phyloP scores from a whole-genome alignment of 1,140 invertebrate genomes.

The Diprion similis region DNA sequence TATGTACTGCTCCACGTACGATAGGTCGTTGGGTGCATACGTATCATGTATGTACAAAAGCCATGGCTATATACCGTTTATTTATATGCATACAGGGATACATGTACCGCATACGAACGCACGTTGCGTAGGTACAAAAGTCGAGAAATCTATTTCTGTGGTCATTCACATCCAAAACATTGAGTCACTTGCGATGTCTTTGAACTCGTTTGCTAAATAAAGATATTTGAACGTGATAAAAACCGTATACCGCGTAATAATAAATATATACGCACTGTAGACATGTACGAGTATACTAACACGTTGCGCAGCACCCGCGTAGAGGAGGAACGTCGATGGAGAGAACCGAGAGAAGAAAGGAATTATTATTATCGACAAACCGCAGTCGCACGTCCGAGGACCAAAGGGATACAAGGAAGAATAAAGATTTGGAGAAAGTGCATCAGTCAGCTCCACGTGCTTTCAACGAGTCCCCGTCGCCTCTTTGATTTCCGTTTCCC shows the following conservation, averaged over 20 bases:
- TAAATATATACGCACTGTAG: neutral
- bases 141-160: constrained; percentile 47
- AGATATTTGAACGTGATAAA: constrained; percentile 31
- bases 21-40: too few species aligned
- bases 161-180: constrained; percentile 52
- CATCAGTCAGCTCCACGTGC: constrained; percentile 1
- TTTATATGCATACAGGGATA: too few species aligned
- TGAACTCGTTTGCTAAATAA: constrained; percentile 51
- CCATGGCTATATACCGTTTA: too few species aligned
- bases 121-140: neutral
- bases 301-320: too few species aligned
- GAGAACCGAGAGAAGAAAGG: too few species aligned
- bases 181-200: constrained; percentile 48
- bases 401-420: neutral
- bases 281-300: too few species aligned
- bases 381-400: neutral
- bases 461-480: neutral
- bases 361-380: too few species aligned
- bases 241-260: neutral
- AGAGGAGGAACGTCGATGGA: neutral
- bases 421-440: neutral
- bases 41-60: too few species aligned
- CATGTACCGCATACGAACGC: too few species aligned
- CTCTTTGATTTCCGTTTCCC: too few species aligned
- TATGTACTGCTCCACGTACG: too few species aligned